Percentiles rank a stretch among this genome's conserved stretches.
phyloP scores from a whole-genome alignment of 2,113 vertebrate genomes.

The Stigmatopora argus region DNA sequence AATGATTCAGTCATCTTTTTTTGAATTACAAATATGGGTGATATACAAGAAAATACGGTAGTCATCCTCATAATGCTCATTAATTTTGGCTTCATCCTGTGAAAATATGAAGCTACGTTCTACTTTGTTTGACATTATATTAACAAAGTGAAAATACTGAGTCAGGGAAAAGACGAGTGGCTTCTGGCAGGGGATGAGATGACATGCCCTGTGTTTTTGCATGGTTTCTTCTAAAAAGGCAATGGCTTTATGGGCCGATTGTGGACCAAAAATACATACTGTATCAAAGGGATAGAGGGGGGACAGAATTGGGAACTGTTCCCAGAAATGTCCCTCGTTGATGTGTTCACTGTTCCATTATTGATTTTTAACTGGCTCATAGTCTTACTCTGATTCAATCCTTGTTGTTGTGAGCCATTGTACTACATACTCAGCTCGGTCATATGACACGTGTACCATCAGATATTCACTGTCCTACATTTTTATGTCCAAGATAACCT shows the following conservation, averaged over 20 bases:
- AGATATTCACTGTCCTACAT: slow-evolving; percentile 57
- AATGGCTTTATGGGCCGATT: slow-evolving; percentile 34
- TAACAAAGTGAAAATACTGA: neutral
- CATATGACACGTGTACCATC: slow-evolving; percentile 43
- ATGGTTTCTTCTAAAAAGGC: slow-evolving; percentile 31
- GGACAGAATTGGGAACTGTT: slow-evolving; percentile 42
- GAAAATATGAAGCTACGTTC: neutral
- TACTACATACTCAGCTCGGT: slow-evolving; percentile 12
- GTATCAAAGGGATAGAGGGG: slow-evolving; percentile 38
- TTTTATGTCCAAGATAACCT: slow-evolving; percentile 43
- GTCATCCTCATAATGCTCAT: no score
- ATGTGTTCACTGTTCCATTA: slow-evolving; percentile 45
- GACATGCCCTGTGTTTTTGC: neutral
- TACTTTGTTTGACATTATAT: neutral
- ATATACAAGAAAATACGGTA: no score
- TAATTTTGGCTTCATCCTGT: neutral
- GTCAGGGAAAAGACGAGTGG: neutral
- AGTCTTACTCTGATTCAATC: slow-evolving; percentile 54
- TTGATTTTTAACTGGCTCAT: slow-evolving; percentile 44
- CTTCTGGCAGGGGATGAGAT: slow-evolving; percentile 45
- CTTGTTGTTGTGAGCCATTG: slow-evolving; percentile 39
- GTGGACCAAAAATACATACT: slow-evolving; percentile 28
- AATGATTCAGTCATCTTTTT: no score
- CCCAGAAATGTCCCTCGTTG: slow-evolving; percentile 50
- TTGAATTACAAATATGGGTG: no score